Conservation (phyloP, 1,140 invertebrate species). For the Drosophila arizonae region DNA sequence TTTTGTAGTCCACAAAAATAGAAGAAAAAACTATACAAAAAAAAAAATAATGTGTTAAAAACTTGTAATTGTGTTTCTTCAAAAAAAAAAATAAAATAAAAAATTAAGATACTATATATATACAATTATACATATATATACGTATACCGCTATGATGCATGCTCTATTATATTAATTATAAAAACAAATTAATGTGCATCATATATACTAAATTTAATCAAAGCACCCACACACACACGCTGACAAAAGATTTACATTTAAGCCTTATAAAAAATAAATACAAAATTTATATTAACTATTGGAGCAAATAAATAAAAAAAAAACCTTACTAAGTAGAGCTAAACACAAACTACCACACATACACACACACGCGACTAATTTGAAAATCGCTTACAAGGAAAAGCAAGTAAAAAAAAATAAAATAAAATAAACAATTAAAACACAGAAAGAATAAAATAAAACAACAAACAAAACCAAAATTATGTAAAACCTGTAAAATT, state of each 20-base stretch:
- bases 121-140: slow-evolving; percentile 28
- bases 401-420: slow-evolving; percentile 23
- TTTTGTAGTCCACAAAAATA: slow-evolving; percentile 45
- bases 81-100: slow-evolving; percentile 12
- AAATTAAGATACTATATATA: slow-evolving; percentile 15
- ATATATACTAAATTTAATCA: slow-evolving; percentile 53
- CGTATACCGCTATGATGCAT: slow-evolving; percentile 25
- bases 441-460: not conserved
- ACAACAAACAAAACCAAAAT: slow-evolving; percentile 8
- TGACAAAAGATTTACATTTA: slow-evolving; percentile 35
- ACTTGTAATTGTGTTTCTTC: slow-evolving; percentile 46
- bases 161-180: slow-evolving; percentile 43
- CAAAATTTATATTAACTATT: slow-evolving; percentile 58
- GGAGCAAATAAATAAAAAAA: slow-evolving; percentile 58
- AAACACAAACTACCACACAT: slow-evolving; percentile 34
- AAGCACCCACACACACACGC: slow-evolving; percentile 13
- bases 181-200: slow-evolving; percentile 49
- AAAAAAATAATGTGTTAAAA: slow-evolving; percentile 40
- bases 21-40: slow-evolving; percentile 5
- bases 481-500: slow-evolving; percentile 61
- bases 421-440: slow-evolving; percentile 12
- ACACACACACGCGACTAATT: slow-evolving; percentile 24
- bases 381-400: slow-evolving; percentile 39
- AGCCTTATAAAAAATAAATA: slow-evolving; percentile 40
- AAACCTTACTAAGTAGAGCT: slow-evolving; percentile 66